phyloP scores from a whole-genome alignment of 2,888 invertebrate species.

The Pyrgus malvae region DNA sequence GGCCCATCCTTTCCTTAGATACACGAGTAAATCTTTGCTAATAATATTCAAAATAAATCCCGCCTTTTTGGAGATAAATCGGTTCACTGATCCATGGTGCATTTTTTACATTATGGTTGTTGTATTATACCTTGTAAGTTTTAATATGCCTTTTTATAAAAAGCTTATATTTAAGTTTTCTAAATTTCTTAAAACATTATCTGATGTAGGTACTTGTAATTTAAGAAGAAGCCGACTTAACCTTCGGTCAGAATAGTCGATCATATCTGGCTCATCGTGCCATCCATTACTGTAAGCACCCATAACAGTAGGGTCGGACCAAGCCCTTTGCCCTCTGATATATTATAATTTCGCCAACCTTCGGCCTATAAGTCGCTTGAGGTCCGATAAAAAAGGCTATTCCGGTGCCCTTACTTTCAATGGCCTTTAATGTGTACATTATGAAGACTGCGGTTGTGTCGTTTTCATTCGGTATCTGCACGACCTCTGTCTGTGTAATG shows the following conservation, averaged over 20 bases:
- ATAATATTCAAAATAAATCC: no score
- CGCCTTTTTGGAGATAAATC: no score
- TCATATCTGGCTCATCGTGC: not conserved
- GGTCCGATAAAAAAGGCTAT: conserved; percentile 16
- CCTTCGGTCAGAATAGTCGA: not conserved
- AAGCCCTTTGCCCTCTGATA: conserved; percentile 12
- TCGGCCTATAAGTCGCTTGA: conserved; percentile 13
- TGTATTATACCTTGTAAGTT: no score
- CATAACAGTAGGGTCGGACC: not conserved
- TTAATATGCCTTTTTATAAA: no score
- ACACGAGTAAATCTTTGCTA: no score
- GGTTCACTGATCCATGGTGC: no score
- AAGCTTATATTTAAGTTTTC: no score
- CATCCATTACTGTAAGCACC: conserved; percentile 6
- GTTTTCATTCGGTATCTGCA: not conserved
- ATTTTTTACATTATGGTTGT: no score
- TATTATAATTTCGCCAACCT: conserved; percentile 17
- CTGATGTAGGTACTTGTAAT: not conserved
- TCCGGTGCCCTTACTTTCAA: conserved; percentile 13
- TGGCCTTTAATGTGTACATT: conserved; percentile 9
- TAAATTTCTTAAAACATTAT: no score
- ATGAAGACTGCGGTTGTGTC: conserved; percentile 3
- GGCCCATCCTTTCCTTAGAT: no score
- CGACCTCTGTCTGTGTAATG: not conserved
- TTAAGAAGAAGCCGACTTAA: not conserved